Evolutionary conservation across 1,140 invertebrate genomes (phyloP).

Genomic region (Micrasema minimum): DNA sequence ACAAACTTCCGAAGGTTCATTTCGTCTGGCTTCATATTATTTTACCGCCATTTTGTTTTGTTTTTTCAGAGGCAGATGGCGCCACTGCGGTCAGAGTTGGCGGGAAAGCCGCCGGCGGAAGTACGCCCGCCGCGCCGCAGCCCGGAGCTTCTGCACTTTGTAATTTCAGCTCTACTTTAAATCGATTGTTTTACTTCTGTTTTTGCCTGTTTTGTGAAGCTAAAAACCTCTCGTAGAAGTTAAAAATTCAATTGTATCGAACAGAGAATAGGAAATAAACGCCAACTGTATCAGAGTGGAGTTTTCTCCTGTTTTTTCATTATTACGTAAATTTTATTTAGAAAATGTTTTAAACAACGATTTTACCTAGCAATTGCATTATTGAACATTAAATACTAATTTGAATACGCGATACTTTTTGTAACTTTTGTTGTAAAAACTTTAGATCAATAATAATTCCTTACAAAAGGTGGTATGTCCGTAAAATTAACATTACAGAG

Average conservation of each 20-base stretch:
- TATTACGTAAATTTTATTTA: too few species aligned
- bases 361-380: too few species aligned
- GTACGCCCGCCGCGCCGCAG: not conserved
- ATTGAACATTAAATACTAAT: too few species aligned
- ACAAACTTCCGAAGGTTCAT: constrained; percentile 50
- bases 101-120: constrained; percentile 27
- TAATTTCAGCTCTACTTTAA: not conserved
- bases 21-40: constrained; percentile 45
- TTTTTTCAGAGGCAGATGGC: constrained; percentile 40
- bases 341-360: too few species aligned
- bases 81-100: constrained; percentile 33
- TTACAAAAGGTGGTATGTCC: too few species aligned
- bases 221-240: constrained; percentile 3
- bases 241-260: constrained; percentile 2
- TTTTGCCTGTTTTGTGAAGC: not conserved
- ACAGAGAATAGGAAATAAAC: not conserved
- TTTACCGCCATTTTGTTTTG: constrained; percentile 33
- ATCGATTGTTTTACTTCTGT: constrained; percentile 5
- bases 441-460: too few species aligned
- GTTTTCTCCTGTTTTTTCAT: too few species aligned
- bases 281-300: too few species aligned
- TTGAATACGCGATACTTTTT: too few species aligned
- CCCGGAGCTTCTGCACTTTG: constrained; percentile 8
- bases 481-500: too few species aligned
- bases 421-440: too few species aligned